These are phyloP conservation scores for Trichogramma evanescens DNA, from an alignment of 2,888 invertebrate species.

Conservation along the genomic window DNA sequence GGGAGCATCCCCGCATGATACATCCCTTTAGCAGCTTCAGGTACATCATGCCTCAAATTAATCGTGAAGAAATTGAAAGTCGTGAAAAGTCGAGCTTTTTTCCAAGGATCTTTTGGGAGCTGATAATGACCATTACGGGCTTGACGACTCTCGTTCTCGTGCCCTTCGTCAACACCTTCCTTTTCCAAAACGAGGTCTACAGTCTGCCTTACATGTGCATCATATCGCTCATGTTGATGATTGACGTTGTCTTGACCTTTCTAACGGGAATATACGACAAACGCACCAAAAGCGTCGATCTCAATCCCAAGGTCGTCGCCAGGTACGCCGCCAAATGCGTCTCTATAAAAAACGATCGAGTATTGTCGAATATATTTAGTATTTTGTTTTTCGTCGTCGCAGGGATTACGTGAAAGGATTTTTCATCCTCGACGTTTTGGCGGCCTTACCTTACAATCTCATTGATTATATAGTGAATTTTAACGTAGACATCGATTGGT, in stretches of 20 bases:
- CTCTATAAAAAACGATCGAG: neutral
- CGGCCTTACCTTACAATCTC: slow-evolving; percentile 35
- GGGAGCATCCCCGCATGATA: slow-evolving; percentile 37
- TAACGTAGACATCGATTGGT: slow-evolving; percentile 23
- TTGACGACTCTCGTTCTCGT: slow-evolving; percentile 32
- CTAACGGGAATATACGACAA: slow-evolving; percentile 42
- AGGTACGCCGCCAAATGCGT: slow-evolving; percentile 23
- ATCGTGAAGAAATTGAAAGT: neutral
- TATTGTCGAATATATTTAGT: neutral
- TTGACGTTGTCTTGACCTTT: slow-evolving; percentile 40
- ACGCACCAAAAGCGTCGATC: slow-evolving; percentile 31
- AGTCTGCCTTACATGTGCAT: slow-evolving; percentile 26
- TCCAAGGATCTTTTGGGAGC: slow-evolving; percentile 41
- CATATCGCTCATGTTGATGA: slow-evolving; percentile 33
- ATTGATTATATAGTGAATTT: slow-evolving; percentile 22
- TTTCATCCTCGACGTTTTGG: slow-evolving; percentile 37
- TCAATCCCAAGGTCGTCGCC: slow-evolving; percentile 34
- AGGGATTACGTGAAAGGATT: slow-evolving; percentile 38
- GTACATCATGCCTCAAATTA: slow-evolving; percentile 24
- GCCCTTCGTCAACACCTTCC: slow-evolving; percentile 40
- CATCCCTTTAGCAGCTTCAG: slow-evolving; percentile 46
- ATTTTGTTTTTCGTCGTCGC: slow-evolving; percentile 12
- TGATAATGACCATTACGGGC: slow-evolving; percentile 36
- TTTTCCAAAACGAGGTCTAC: slow-evolving; percentile 20
- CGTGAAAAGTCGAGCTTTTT: slow-evolving; percentile 2